Conservation (phyloP, 2,797 vertebrate species). For the Champsocephalus gunnari region DNA sequence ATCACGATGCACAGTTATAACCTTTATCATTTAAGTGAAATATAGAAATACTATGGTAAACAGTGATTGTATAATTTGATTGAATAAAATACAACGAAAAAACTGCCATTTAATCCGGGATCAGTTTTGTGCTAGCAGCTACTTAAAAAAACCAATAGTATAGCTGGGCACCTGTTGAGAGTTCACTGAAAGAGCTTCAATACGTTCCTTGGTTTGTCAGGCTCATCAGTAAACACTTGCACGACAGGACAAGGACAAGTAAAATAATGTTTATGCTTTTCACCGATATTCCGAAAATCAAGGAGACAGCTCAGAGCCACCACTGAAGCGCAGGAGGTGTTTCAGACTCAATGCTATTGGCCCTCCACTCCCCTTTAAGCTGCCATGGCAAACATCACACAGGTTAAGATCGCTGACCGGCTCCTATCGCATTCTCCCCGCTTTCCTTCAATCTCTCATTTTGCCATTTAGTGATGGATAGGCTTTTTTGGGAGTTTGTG, state of each 20-base stretch:
- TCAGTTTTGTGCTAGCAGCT: neutral
- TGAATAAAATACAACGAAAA: neutral
- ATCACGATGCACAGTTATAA: neutral
- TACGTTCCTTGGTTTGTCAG: conserved; percentile 58
- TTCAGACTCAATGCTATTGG: conserved; percentile 87
- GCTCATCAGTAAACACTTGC: conserved; percentile 63
- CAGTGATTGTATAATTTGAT: neutral
- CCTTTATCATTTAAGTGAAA: neutral
- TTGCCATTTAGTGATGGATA: conserved; percentile 86
- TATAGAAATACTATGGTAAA: neutral
- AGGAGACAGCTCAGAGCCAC: conserved; percentile 84
- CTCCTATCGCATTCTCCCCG: conserved; percentile 95
- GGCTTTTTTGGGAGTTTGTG: conserved; percentile 86
- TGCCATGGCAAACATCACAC: conserved; percentile 91
- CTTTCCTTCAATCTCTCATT: conserved; percentile 90
- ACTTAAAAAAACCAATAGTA: neutral
- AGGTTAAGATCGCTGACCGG: conserved; percentile 93
- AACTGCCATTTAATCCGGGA: neutral
- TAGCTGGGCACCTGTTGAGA: conserved; percentile 56
- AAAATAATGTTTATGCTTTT: conserved; percentile 57
- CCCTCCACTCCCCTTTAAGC: conserved; percentile 68
- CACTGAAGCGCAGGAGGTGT: conserved; percentile 75
- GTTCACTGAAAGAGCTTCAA: conserved; percentile 18
- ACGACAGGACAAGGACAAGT: conserved; percentile 35
- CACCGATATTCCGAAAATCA: conserved; percentile 87